A percentile compares a stretch with the other conserved stretches of the same genome.
Evolutionary conservation across 2,888 invertebrate genomes (phyloP).

Genomic region (Homarus gammarus): DNA sequence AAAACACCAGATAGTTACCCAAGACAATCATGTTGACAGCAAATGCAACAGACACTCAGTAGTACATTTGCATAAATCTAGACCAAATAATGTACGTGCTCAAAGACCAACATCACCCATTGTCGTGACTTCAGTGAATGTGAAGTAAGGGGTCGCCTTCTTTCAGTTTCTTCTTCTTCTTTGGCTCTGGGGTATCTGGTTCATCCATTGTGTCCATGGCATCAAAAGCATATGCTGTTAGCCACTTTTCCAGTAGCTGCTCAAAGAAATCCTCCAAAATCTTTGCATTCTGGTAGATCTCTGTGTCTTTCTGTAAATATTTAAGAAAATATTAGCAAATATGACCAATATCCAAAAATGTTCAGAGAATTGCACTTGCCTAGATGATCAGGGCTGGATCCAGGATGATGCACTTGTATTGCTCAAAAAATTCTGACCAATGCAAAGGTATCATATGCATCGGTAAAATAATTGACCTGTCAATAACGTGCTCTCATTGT

Average conservation of each 20-base stretch:
- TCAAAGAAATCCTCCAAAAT: slow-evolving; percentile 92
- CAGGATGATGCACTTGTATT: too few relatives aligned
- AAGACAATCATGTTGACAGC: slow-evolving; percentile 12
- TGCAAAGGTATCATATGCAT: too few relatives aligned
- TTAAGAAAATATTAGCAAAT: not conserved
- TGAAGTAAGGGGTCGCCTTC: slow-evolving; percentile 52
- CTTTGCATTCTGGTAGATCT: slow-evolving; percentile 87
- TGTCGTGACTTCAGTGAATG: slow-evolving; percentile 44
- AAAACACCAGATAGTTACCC: slow-evolving; percentile 9
- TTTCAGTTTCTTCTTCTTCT: slow-evolving; percentile 66
- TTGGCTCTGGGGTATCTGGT: slow-evolving; percentile 68
- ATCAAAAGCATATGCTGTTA: slow-evolving; percentile 83
- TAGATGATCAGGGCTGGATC: too few relatives aligned
- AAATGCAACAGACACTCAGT: slow-evolving; percentile 3
- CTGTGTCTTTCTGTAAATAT: slow-evolving; percentile 74
- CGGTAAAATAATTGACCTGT: too few relatives aligned
- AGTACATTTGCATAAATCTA: slow-evolving; percentile 31
- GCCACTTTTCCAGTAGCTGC: slow-evolving; percentile 88
- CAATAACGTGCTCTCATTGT: too few relatives aligned
- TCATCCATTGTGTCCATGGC: slow-evolving; percentile 47
- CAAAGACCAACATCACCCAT: slow-evolving; percentile 8
- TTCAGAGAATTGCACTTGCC: too few relatives aligned
- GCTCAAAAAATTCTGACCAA: too few relatives aligned
- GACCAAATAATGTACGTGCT: slow-evolving; percentile 13
- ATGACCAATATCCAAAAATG: too few relatives aligned